These are phyloP conservation scores for Phortica okadai DNA, from an alignment of 2,888 invertebrate genomes.

Conservation along the genomic window DNA sequence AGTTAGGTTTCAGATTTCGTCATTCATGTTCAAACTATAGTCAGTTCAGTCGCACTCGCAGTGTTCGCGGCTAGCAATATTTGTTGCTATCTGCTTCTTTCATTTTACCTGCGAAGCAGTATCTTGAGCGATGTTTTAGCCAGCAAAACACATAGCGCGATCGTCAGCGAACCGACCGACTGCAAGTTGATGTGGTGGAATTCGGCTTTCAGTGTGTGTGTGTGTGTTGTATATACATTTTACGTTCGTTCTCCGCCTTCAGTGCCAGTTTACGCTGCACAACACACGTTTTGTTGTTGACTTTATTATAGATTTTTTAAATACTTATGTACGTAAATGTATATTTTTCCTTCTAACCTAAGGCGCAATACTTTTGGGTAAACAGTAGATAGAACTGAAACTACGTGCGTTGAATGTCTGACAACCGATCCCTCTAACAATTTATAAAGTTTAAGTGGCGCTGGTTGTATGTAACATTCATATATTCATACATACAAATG, in stretches of 20 bases:
- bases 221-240: constrained; percentile 53
- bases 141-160: constrained; percentile 27
- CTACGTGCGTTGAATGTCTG: constrained; percentile 1
- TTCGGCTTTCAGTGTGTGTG: constrained; percentile 44
- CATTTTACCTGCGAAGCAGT: background rate
- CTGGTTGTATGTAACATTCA: background rate
- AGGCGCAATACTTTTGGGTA: constrained; percentile 31
- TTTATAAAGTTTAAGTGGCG: background rate
- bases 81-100: constrained; percentile 25
- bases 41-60: constrained; percentile 4
- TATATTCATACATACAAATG: constrained; percentile 31
- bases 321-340: background rate
- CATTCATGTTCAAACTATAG: constrained; percentile 33
- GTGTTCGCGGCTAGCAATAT: background rate
- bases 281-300: constrained; percentile 45
- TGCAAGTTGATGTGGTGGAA: constrained; percentile 47
- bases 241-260: constrained; percentile 50
- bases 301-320: constrained; percentile 12
- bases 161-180: constrained; percentile 35
- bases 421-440: constrained; percentile 1
- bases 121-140: constrained; percentile 19
- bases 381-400: constrained; percentile 13
- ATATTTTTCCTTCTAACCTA: constrained; percentile 8
- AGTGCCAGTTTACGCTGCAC: background rate
- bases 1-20: constrained; percentile 65